phyloP scores from a whole-genome alignment of 2,888 invertebrate species.

The Selenia dentaria region DNA sequence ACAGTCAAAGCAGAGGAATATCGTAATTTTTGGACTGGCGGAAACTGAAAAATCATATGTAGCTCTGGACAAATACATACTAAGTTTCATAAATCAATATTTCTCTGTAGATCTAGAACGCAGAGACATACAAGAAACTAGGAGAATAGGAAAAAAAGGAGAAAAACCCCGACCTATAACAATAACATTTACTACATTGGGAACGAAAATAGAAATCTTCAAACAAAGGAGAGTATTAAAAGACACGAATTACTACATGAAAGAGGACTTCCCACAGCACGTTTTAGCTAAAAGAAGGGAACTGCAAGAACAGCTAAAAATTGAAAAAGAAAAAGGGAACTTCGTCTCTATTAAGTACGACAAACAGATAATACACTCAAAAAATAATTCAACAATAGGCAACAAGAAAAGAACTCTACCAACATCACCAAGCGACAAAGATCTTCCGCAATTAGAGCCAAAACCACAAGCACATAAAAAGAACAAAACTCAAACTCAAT shows the following conservation, averaged over 20 bases:
- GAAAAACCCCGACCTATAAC: conserved; percentile 19
- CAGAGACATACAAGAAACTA: neutral
- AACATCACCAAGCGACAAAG: neutral
- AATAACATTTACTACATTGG: conserved; percentile 4
- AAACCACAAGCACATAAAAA: conserved; percentile 3
- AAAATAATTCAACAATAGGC: neutral
- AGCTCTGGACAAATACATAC: conserved; percentile 16
- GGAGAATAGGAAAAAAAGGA: conserved; percentile 27
- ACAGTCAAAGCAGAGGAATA: conserved; percentile 24
- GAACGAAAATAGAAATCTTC: neutral
- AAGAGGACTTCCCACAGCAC: conserved; percentile 12
- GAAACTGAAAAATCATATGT: conserved; percentile 27
- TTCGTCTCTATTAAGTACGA: conserved; percentile 7
- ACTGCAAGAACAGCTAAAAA: conserved; percentile 5
- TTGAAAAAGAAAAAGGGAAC: conserved; percentile 10
- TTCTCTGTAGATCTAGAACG: conserved; percentile 13
- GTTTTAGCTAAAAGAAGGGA: neutral
- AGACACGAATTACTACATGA: conserved; percentile 7
- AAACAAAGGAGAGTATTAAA: conserved; percentile 11
- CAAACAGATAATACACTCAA: conserved; percentile 3
- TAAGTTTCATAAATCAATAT: conserved; percentile 19
- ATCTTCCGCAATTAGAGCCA: neutral
- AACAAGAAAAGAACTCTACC: conserved; percentile 4
- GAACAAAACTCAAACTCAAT: conserved; percentile 9
- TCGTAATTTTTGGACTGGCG: conserved; percentile 27